Percentiles rank a stretch among this genome's conserved stretches.
phyloP scores from a whole-genome alignment of 2,797 vertebrate species.

The Bradypodion ventrale region DNA sequence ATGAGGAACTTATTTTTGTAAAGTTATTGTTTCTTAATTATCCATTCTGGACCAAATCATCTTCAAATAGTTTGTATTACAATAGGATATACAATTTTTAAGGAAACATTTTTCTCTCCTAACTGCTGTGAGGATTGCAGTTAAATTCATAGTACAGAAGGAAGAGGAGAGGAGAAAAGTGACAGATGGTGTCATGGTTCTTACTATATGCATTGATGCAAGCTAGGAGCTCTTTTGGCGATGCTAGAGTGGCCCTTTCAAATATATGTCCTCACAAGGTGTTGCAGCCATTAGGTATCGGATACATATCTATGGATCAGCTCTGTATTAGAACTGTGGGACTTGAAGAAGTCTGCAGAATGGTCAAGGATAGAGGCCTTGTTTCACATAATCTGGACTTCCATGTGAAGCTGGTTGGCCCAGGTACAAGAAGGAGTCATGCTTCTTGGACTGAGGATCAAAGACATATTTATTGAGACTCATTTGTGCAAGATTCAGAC shows the following conservation, averaged over 20 bases:
- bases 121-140: no score
- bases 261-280: neutral
- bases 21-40: no score
- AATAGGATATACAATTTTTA: no score
- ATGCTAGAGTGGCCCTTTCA: neutral
- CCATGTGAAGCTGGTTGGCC: neutral
- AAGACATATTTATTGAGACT: neutral
- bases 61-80: no score
- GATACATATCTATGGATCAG: neutral
- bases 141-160: no score
- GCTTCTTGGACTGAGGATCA: neutral
- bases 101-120: no score
- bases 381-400: neutral
- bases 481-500: no score
- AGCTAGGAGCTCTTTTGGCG: neutral
- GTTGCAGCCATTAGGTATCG: neutral
- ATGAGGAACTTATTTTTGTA: no score
- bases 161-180: no score
- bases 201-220: neutral
- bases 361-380: neutral
- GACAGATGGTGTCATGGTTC: no score
- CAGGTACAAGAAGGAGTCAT: neutral
- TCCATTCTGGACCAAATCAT: no score
- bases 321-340: neutral
- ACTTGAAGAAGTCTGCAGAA: neutral